Base-by-base conservation (phyloP, 2,888 invertebrate genomes). In the Meteorus cinctellus region DNA sequence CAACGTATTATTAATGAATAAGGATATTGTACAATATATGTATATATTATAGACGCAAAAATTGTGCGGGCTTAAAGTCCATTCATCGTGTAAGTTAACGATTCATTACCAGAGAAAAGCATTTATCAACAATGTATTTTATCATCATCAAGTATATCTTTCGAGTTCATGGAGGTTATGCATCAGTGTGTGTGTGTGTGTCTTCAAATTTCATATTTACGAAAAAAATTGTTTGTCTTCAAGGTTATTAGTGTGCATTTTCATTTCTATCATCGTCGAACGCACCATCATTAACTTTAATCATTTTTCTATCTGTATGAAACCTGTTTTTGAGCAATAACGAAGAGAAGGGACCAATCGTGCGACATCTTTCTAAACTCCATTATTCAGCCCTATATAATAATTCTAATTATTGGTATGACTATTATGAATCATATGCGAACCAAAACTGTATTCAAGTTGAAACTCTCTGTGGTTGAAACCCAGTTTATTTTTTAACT, bases 1-100 rank as follows among this genome's bases (percentile, higher is more conserved):
- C 80, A 81, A 80, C 79, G 82, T 82, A 84, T 82, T 84, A 81
- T 75, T 84, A 82, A 79, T 78, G 67, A 19, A 74, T 78, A 84
- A 80, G 80, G 76, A 29, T 71, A 79, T 75, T 86, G 84, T 85
- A 85, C 76, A 83, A 81, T 81, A 77, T 72, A 80, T 86, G 84
- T 86, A 86, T 81, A 86, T 86, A 84, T 24, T 55, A 36, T 41
- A 27, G 19, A 36, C 62, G 24, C 71, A 62, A 78, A 60, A 41
- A 48, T 74, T 71, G 55, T 66, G 62, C 69, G 70, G 71, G 24
- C 41, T 72, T 31, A 31, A 51, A 60, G 51, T 34, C 60, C 59
- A 70, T 62, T 79, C 76, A 74, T 70, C 75, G 70, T 74, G 69
- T 65, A 48, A 72, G 41, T 29, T 71, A 78, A 76, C 77, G 77